Base-by-base conservation (phyloP, 1,140 invertebrate genomes). In the Holotrichia oblita region DNA sequence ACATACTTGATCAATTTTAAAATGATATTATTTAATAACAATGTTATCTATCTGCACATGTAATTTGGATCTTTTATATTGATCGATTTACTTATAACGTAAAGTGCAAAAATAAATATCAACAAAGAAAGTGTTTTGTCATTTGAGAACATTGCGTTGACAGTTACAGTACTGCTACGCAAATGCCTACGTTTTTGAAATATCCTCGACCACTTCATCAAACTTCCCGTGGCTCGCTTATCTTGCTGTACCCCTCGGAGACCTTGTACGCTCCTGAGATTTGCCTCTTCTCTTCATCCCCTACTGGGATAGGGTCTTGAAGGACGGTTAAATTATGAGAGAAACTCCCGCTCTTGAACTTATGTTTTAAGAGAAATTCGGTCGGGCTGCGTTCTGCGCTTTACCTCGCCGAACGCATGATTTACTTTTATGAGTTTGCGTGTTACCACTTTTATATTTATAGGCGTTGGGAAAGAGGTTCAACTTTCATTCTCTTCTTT, bases 381-480 rank as follows among this genome's bases (percentile, higher is more conserved):
- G 48, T 55, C 48, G 48, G 17, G 48, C 14, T 17, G 48, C 14
- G 48, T 55, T n/a, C 48, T 17, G 48, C 48, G 48, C 14, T 55
- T 55, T 55, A 55, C 48, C 48, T 17, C 48, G n/a, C 48, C 48
- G 48, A 55, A 55, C 17, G 48, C 48, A 55, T 55, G 48, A 55
- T 55, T 55, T 55, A 55, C 48, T 55, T 55, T 55, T 55, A 55
- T 55, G 48, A 55, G 48, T 55, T 55, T 55, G 48, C 17, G 48
- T 55, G 48, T 55, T 55, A 55, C 48, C 48, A 55, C 48, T 55
- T 55, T 55, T 55, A 55, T 17, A 55, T 55, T 55, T 55, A 55
- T 55, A n/a, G 48, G 48, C 17, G 17, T 14, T 34, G 48, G 48
- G 48, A 55, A 55, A 4, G 2, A 55, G 14, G 48, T 17, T 55